phyloP scores from a whole-genome alignment of 2,113 vertebrate genomes.

The Rousettus leschenaultii region DNA sequence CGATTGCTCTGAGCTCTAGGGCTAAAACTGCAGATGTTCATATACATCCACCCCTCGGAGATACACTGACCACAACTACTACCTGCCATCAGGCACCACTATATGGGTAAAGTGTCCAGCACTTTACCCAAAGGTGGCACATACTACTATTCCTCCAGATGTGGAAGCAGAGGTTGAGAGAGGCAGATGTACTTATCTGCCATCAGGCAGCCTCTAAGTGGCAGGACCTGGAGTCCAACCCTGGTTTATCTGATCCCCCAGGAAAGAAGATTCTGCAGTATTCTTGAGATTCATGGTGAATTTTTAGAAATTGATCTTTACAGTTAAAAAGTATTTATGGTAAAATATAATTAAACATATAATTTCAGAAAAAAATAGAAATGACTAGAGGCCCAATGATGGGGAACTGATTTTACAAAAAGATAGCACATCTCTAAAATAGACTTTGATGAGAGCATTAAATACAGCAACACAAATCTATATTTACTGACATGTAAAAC shows the following conservation, averaged over 20 bases:
- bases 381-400: neutral
- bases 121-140: neutral
- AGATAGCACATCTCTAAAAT: neutral
- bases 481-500: neutral
- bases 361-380: neutral
- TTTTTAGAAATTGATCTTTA: neutral
- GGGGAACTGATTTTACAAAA: conserved; percentile 14
- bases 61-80: neutral
- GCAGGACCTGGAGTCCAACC: neutral
- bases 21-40: neutral
- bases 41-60: neutral
- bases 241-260: neutral
- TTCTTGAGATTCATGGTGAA: neutral
- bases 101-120: neutral
- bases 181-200: fast-evolving
- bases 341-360: conserved; percentile 9
- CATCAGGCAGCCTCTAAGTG: neutral
- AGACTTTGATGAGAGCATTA: conserved; percentile 36
- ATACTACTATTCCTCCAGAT: neutral
- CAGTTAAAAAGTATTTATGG: neutral
- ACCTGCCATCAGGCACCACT: neutral
- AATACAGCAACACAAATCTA: conserved; percentile 5
- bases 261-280: neutral
- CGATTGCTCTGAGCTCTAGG: neutral
- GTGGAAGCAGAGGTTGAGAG: neutral